phyloP scores from a whole-genome alignment of 2,797 vertebrate species.

The Percopsis omiscomaycus region DNA sequence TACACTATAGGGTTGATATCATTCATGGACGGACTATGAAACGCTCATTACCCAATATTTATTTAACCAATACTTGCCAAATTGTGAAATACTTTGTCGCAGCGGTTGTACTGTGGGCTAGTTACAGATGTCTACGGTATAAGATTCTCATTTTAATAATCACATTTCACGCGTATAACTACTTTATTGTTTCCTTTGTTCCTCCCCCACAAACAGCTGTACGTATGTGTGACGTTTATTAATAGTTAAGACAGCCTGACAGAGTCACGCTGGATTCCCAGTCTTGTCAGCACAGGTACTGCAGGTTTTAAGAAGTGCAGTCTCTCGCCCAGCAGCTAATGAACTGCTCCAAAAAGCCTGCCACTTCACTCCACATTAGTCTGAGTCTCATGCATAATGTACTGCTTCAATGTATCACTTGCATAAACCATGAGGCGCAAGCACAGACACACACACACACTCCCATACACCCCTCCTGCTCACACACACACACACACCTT shows the following conservation, averaged over 20 bases:
- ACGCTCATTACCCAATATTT: too few species aligned
- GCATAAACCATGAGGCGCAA: constrained; percentile 9
- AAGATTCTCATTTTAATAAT: too few species aligned
- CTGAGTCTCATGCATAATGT: constrained; percentile 19
- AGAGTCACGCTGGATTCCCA: constrained; percentile 7
- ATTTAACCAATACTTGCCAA: too few species aligned
- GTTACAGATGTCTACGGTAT: too few species aligned
- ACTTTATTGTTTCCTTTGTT: too few species aligned
- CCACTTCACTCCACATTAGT: constrained; percentile 40
- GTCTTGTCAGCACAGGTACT: constrained; percentile 1
- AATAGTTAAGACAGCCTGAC: constrained; percentile 1
- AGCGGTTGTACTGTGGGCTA: too few species aligned
- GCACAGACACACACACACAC: constrained; percentile 5
- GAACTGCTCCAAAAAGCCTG: neutral
- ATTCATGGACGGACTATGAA: neutral
- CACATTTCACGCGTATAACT: too few species aligned
- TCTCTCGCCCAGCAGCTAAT: constrained; percentile 7
- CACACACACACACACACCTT: constrained; percentile 7
- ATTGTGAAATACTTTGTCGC: too few species aligned
- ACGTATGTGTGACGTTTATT: constrained; percentile 39
- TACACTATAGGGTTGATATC: neutral
- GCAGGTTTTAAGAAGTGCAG: constrained; percentile 14
- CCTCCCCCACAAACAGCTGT: constrained; percentile 16
- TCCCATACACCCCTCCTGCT: constrained; percentile 3
- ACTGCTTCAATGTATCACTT: constrained; percentile 25